These are phyloP conservation scores for Myotis lucifugus DNA, from an alignment of 2,113 vertebrate species.

Conservation along the genomic window DNA sequence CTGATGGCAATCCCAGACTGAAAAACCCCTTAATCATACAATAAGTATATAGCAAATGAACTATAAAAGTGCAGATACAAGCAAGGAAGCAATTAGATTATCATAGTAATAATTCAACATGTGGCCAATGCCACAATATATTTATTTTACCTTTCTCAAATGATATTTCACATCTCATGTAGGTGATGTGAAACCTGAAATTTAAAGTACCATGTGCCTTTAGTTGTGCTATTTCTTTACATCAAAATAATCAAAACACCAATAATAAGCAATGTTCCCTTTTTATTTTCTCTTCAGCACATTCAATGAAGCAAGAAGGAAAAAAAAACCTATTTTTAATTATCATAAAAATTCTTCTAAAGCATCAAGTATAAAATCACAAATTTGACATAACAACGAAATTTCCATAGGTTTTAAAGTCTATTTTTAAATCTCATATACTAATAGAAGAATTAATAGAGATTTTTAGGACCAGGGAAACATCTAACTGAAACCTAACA, in stretches of 20 bases:
- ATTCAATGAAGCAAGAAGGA: not conserved
- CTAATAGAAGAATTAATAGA: not conserved
- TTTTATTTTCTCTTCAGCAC: not conserved
- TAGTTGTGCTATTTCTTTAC: not conserved
- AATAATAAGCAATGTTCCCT: not conserved
- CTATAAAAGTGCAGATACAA: not conserved
- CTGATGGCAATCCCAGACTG: not conserved
- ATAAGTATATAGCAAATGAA: not conserved
- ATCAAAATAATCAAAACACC: slow-evolving; percentile 2
- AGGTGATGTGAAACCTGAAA: not conserved
- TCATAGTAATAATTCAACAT: not conserved
- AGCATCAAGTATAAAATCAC: not conserved
- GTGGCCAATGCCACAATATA: not conserved
- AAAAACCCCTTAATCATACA: not conserved
- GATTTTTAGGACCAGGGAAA: not conserved
- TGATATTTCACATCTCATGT: not conserved
- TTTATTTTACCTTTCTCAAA: slow-evolving; percentile 2
- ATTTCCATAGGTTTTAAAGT: not conserved
- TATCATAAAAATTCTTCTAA: not conserved
- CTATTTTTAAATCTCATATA: not conserved
- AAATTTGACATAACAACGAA: not conserved
- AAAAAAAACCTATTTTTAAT: not conserved
- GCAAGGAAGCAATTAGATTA: not conserved
- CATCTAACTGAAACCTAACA: not conserved
- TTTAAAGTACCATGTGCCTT: not conserved